Conservation (phyloP, 2,888 invertebrate genomes). For the Sarcophaga subvicina region DNA sequence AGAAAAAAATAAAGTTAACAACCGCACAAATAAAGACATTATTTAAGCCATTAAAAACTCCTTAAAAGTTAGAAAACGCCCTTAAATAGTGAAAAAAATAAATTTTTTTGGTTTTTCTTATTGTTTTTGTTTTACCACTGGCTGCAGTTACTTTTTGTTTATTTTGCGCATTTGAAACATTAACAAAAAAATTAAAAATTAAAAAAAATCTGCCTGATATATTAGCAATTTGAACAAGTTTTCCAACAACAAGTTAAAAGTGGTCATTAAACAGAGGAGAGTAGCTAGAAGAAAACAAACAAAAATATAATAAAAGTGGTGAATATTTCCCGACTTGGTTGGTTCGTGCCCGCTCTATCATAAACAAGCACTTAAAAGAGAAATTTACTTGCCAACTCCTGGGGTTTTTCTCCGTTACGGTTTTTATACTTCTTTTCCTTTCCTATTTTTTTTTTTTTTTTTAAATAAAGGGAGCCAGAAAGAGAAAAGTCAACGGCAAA, state of each 20-base stretch:
- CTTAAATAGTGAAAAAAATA: background rate
- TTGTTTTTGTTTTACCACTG: conserved; percentile 34
- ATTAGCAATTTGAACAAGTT: conserved; percentile 63
- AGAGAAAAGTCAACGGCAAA: conserved; percentile 54
- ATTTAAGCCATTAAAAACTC: conserved; percentile 55
- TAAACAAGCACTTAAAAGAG: conserved; percentile 63
- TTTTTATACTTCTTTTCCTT: conserved; percentile 20
- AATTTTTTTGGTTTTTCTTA: background rate
- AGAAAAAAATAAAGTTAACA: conserved; percentile 41
- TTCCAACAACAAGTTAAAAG: conserved; percentile 67
- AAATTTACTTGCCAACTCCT: conserved; percentile 63
- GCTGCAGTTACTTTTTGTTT: background rate
- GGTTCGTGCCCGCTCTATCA: conserved; percentile 47
- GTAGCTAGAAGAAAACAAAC: conserved; percentile 33
- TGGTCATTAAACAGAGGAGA: conserved; percentile 55
- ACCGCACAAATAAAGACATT: conserved; percentile 59
- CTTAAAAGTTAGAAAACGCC: conserved; percentile 46
- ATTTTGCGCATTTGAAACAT: conserved; percentile 8
- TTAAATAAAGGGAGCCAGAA: conserved; percentile 10
- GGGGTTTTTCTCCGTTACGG: conserved; percentile 22
- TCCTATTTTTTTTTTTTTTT: conserved; percentile 1
- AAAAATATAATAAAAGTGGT: conserved; percentile 38
- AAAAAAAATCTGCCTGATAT: conserved; percentile 30
- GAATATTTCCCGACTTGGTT: conserved; percentile 44
- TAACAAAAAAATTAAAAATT: background rate